Conservation (phyloP, 1,140 invertebrate species). For the Macrobrachium rosenbergii region DNA sequence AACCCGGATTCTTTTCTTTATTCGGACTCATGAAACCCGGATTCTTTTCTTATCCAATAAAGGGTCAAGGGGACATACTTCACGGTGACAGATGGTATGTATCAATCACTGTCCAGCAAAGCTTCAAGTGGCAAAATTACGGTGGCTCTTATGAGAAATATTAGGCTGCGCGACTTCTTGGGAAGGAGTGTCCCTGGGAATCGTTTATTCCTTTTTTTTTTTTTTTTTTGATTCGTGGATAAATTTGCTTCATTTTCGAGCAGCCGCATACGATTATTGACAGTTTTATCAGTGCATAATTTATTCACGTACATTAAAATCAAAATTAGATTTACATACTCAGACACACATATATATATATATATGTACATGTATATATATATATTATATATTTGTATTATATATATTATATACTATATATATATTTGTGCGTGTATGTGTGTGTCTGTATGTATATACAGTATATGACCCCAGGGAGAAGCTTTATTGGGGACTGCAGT, state of each 20-base stretch:
- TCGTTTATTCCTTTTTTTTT: conserved; percentile 1
- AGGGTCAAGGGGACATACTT: no score
- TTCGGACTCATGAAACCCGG: no score
- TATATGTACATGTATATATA: conserved; percentile 11
- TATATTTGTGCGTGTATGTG: conserved; percentile 1
- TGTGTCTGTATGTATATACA: conserved; percentile 4
- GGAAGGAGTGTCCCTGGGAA: not conserved
- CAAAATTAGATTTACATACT: no score
- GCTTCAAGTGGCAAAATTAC: no score
- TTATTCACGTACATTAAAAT: no score
- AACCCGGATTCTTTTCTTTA: no score
- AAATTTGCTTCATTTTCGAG: not conserved
- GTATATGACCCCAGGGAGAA: not conserved
- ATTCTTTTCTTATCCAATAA: no score
- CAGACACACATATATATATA: not conserved
- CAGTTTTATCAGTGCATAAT: no score
- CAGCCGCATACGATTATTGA: not conserved
- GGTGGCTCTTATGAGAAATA: no score
- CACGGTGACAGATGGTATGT: no score
- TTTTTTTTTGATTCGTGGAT: not conserved
- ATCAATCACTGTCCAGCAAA: no score
- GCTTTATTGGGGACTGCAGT: no score
- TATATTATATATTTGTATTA: conserved; percentile 15
- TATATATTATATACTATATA: conserved; percentile 18
- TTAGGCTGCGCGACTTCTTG: not conserved